Percentiles rank a stretch among this genome's conserved stretches.
Evolutionary conservation across 2,888 invertebrate species (phyloP).

Genomic region (Teleogryllus oceanicus): DNA sequence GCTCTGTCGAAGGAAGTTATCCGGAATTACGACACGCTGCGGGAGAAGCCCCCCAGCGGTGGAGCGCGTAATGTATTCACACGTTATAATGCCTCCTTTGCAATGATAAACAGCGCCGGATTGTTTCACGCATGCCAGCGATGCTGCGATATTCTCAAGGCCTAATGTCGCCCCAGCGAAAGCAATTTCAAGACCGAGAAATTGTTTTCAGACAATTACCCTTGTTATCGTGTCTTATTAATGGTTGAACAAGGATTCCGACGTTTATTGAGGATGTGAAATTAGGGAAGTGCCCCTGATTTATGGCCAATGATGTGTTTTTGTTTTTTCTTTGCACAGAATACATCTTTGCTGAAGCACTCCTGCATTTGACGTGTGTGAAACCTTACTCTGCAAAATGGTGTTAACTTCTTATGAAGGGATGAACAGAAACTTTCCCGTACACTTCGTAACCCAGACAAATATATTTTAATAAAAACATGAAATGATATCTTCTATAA

Average conservation of each 20-base stretch:
- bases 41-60: neutral
- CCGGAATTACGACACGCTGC: neutral
- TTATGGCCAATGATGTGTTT: neutral
- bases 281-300: neutral
- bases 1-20: constrained; percentile 2
- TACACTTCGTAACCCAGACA: no score
- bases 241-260: neutral
- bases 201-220: neutral
- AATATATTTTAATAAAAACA: no score
- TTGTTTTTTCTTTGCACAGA: no score
- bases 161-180: neutral
- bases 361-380: no score
- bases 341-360: no score
- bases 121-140: neutral
- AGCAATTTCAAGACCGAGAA: neutral
- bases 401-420: no score
- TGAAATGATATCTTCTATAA: no score
- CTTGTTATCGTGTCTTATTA: constrained; percentile 6
- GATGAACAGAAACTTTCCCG: no score
- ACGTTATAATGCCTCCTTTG: neutral
- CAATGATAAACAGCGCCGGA: neutral
- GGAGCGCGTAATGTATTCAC: constrained; percentile 1
- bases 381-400: no score
- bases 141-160: neutral
- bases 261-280: neutral